phyloP scores from a whole-genome alignment of 2,797 vertebrate species.

The Hafferia zeledoni region DNA sequence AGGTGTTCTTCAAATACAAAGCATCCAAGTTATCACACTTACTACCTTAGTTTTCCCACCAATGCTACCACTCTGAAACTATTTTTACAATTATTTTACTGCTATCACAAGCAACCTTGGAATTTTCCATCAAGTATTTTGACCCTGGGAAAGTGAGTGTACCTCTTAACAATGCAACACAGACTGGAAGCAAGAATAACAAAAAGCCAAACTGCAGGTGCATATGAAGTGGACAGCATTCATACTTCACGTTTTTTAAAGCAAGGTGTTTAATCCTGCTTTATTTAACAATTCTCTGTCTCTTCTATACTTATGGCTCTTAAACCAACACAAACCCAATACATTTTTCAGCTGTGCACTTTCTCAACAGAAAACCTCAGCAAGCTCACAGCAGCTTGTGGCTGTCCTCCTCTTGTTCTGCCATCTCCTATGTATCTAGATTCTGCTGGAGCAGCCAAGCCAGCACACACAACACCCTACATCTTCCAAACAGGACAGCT shows the following conservation, averaged over 20 bases:
- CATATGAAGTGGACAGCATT: not conserved
- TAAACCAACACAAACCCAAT: not conserved
- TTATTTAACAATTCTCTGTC: not conserved
- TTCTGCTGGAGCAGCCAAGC: not conserved
- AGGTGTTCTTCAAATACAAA: not conserved
- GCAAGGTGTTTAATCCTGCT: not conserved
- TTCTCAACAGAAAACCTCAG: not conserved
- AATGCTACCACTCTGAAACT: not conserved
- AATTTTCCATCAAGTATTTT: not conserved
- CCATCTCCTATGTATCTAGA: not conserved
- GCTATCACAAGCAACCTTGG: not conserved
- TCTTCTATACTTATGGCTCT: not conserved
- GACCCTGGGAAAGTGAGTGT: not conserved
- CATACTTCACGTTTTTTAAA: not conserved
- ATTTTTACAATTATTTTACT: not conserved
- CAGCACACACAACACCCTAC: not conserved
- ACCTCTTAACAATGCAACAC: not conserved
- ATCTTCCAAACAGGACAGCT: not conserved
- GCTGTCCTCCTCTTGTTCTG: not conserved
- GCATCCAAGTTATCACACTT: not conserved
- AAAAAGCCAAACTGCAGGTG: not conserved
- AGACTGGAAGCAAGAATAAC: not conserved
- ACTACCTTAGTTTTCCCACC: not conserved
- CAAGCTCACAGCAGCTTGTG: not conserved
- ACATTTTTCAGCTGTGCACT: not conserved